A percentile compares a stretch with the other conserved stretches of the same genome.
Conservation (phyloP, 2,113 vertebrate species). For the Steatornis caripensis region DNA sequence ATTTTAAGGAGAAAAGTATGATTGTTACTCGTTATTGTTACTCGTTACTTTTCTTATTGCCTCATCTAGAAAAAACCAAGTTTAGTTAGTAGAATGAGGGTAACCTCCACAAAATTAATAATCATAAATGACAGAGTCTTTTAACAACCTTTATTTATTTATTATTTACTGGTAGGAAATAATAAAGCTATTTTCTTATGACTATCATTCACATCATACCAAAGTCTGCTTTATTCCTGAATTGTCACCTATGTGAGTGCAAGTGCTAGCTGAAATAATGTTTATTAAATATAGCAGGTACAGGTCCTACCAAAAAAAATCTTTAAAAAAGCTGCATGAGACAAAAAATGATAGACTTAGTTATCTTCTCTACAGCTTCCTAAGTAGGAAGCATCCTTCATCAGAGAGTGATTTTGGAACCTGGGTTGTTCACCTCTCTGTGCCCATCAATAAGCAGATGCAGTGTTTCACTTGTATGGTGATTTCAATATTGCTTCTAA, state of each 20-base stretch:
- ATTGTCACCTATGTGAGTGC: neutral
- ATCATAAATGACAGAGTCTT: slow-evolving; percentile 35
- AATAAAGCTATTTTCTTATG: neutral
- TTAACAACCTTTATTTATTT: no score
- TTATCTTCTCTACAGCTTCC: neutral
- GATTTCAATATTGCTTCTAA: neutral
- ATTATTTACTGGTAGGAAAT: neutral
- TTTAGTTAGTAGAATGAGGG: neutral
- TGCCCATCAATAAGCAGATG: neutral
- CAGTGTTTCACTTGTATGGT: neutral
- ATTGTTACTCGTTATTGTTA: neutral
- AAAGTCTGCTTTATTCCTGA: neutral
- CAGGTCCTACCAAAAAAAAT: neutral
- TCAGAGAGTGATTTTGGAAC: neutral
- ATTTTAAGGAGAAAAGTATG: neutral
- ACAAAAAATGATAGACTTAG: no score
- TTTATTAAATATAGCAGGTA: neutral
- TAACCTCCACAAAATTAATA: neutral
- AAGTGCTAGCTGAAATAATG: neutral
- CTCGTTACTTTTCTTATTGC: neutral
- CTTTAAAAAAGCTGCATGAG: neutral
- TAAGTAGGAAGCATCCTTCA: neutral
- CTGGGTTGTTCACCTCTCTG: neutral
- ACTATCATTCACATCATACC: neutral
- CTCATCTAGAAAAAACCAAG: neutral